A percentile compares a stretch with the other conserved stretches of the same genome.
phyloP scores from a whole-genome alignment of 2,888 invertebrate species.

The Orthosia gracilis region DNA sequence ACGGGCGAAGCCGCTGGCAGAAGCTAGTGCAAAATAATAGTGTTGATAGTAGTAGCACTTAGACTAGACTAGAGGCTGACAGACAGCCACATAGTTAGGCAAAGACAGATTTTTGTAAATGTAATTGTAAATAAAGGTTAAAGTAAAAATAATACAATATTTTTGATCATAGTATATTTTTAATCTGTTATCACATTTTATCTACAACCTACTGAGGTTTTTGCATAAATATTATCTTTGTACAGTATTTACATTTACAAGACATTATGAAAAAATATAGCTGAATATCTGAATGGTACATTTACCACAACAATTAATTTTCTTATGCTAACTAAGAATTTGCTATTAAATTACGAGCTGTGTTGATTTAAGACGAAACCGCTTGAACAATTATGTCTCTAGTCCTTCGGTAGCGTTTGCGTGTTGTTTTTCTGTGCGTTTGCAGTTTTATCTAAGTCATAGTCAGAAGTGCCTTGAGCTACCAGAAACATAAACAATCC shows the following conservation, averaged over 20 bases:
- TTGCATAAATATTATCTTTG: conserved; percentile 65
- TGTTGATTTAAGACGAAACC: conserved; percentile 5
- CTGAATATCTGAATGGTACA: conserved; percentile 20
- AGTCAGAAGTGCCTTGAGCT: conserved; percentile 76
- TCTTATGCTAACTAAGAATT: conserved; percentile 23
- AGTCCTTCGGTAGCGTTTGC: not conserved
- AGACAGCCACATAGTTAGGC: not conserved
- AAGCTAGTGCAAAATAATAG: too few species aligned
- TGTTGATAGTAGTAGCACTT: too few species aligned
- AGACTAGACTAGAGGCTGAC: not conserved
- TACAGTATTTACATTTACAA: conserved; percentile 83
- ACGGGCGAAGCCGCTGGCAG: too few species aligned
- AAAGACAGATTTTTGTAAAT: not conserved
- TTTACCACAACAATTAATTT: conserved; percentile 20
- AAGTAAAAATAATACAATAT: not conserved
- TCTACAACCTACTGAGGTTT: conserved; percentile 63
- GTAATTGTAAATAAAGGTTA: not conserved
- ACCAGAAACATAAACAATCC: conserved; percentile 74
- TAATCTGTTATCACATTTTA: conserved; percentile 70
- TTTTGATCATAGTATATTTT: conserved; percentile 26
- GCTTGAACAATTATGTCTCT: not conserved
- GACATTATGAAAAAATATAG: conserved; percentile 46
- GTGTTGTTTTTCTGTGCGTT: not conserved
- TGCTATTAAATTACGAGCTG: conserved; percentile 12
- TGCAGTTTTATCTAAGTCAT: conserved; percentile 73